A percentile compares a stretch with the other conserved stretches of the same genome.
These are phyloP conservation scores for Helicoverpa zea DNA, from an alignment of 1,140 invertebrate species.

Conservation along the genomic window DNA sequence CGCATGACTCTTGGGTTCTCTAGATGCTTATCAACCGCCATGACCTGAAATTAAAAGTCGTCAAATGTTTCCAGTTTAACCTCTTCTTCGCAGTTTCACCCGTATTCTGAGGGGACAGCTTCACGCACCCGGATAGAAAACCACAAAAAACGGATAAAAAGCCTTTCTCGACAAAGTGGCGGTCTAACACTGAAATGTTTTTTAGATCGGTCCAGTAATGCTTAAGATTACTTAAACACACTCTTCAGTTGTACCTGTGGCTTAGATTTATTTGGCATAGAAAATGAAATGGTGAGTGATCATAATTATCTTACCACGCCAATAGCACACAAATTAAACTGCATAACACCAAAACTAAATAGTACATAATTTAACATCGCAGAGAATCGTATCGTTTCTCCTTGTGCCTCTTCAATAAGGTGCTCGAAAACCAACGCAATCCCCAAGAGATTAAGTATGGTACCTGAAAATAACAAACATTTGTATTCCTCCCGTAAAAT, in stretches of 20 bases:
- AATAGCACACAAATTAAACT: constrained; percentile 70
- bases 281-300: background rate
- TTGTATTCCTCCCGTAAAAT: background rate
- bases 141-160: too few relatives aligned
- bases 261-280: too few relatives aligned
- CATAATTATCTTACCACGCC: constrained; percentile 64
- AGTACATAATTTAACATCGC: constrained; percentile 10
- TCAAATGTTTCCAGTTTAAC: too few relatives aligned
- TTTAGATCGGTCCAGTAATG: too few relatives aligned
- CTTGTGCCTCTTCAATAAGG: background rate
- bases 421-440: background rate
- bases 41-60: constrained; percentile 53
- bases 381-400: background rate
- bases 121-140: too few relatives aligned
- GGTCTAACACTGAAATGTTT: too few relatives aligned
- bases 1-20: constrained; percentile 61
- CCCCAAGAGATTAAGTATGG: background rate
- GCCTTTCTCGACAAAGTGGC: too few relatives aligned
- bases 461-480: constrained; percentile 10
- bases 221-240: too few relatives aligned
- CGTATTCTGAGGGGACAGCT: too few relatives aligned
- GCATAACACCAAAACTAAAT: constrained; percentile 60
- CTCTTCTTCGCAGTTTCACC: background rate
- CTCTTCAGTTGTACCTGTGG: too few relatives aligned
- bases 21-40: constrained; percentile 69